A percentile compares a stretch with the other conserved stretches of the same genome.
Evolutionary conservation across 2,113 vertebrate genomes (phyloP).

Genomic region (Sorex araneus): DNA sequence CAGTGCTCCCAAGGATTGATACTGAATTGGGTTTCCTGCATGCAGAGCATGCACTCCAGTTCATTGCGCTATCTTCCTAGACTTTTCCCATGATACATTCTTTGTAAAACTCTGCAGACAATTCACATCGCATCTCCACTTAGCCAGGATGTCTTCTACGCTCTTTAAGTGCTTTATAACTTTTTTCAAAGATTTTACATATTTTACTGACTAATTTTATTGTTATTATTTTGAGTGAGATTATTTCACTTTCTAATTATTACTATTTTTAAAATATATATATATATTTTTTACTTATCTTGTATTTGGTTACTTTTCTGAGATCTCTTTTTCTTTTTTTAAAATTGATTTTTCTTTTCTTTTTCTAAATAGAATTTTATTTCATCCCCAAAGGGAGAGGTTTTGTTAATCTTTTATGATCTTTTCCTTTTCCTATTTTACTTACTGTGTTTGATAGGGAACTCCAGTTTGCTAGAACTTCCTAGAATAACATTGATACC

Average conservation of each 20-base stretch:
- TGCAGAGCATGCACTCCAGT: too few relatives aligned
- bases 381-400: too few relatives aligned
- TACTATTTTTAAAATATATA: not conserved
- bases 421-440: not conserved
- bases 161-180: constrained; percentile 45
- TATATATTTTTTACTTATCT: constrained; percentile 51
- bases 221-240: constrained; percentile 30
- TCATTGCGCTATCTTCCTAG: too few relatives aligned
- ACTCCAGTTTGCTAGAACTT: constrained; percentile 5
- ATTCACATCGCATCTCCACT: not conserved
- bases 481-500: constrained; percentile 51
- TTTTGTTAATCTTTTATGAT: too few relatives aligned
- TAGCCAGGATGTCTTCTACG: not conserved
- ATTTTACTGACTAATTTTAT: not conserved
- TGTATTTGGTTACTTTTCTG: not conserved
- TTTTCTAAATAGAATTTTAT: too few relatives aligned
- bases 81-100: not conserved
- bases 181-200: too few relatives aligned
- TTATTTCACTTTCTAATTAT: constrained; percentile 25
- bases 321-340: constrained; percentile 31
- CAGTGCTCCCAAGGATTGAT: too few relatives aligned
- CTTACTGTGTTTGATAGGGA: not conserved
- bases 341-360: constrained; percentile 1
- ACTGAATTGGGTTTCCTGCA: too few relatives aligned
- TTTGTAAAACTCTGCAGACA: not conserved